Base-by-base conservation (phyloP, 2,113 vertebrate species). In the Rhinolophus sinicus region DNA sequence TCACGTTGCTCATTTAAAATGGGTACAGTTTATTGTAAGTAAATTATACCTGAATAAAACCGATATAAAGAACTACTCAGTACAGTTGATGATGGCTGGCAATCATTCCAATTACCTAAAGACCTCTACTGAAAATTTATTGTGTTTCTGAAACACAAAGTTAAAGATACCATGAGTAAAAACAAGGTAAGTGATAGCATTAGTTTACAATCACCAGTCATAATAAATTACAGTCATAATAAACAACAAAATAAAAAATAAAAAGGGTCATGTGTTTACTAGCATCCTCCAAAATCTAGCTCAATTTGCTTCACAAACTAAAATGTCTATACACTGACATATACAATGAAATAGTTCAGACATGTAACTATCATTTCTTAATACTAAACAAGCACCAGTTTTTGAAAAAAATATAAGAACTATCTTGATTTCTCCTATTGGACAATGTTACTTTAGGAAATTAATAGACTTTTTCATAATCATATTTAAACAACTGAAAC, bases 401-500 rank as follows among this genome's bases (percentile, higher is more conserved):
- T 78, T 80, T 24, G 16, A 70, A 84, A 84, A 94, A 76, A 22
- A 13, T 30, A 2, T 28, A 81, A 89, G 15, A 93, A 86, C 7
- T 69, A 80, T 81, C 22, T 52, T 73, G 33, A 93, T 56, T 58
- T 93, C 54, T 90, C 65, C 92, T 47, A 52, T 11, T 54, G 24
- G 28, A 76, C 1, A 64, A 24, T 54, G 28, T 69, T 65, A 97
- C 40, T 82, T 91, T 19, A 86, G 22, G 93, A 95, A 38, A 85
- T 56, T 75, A 92, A 94, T 21, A 93, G 6, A 19, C 0, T 38
- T 93, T 56, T 87, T 60, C 33, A 73, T 84, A 92, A 76, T 69
- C 47, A 69, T 38, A 67, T 90, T 92, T 97, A 89, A 81, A 54
- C 13, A 86, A 69, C 21, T 93, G 8, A 56, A 96, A 90, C 80